Percentiles rank a stretch among this genome's conserved stretches.
Conservation (phyloP, 1,140 invertebrate genomes). For the Pteromalus puparum region DNA sequence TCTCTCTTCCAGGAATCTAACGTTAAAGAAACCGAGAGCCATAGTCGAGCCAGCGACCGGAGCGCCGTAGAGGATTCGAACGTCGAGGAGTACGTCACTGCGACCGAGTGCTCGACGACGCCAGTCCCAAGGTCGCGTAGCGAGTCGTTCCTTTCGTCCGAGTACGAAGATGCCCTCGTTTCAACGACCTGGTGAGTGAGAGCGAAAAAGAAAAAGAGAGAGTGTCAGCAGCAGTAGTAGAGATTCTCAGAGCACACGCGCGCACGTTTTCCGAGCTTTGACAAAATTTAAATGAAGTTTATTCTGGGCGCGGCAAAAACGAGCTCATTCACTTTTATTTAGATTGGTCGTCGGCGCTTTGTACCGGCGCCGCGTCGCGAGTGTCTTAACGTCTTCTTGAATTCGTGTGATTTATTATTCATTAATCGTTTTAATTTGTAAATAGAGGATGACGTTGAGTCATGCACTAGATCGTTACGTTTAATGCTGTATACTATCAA, state of each 20-base stretch:
- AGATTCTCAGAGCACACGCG: not conserved
- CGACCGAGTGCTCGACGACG: conserved; percentile 81
- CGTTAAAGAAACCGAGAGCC: not conserved
- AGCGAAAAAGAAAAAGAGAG: not conserved
- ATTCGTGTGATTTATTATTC: too few species aligned
- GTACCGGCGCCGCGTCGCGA: not conserved
- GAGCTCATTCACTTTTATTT: conserved; percentile 47
- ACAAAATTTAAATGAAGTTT: conserved; percentile 43
- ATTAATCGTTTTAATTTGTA: too few species aligned
- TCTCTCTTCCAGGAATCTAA: not conserved
- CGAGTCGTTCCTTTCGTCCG: conserved; percentile 81
- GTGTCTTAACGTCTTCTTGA: too few species aligned
- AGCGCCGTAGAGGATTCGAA: conserved; percentile 76
- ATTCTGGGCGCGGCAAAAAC: conserved; percentile 33
- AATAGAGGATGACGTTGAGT: too few species aligned
- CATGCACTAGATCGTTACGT: too few species aligned
- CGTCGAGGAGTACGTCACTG: conserved; percentile 81
- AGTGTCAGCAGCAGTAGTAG: too few species aligned
- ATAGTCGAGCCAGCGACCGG: conserved; percentile 48
- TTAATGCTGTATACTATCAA: too few species aligned
- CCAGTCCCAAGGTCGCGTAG: conserved; percentile 78
- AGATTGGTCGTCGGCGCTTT: conserved; percentile 1
- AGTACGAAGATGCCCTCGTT: conserved; percentile 74
- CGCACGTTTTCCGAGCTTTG: not conserved
- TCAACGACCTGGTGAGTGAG: conserved; percentile 41